Evolutionary conservation across 2,113 vertebrate species (phyloP).

Genomic region (Choloepus hoffmanni): DNA sequence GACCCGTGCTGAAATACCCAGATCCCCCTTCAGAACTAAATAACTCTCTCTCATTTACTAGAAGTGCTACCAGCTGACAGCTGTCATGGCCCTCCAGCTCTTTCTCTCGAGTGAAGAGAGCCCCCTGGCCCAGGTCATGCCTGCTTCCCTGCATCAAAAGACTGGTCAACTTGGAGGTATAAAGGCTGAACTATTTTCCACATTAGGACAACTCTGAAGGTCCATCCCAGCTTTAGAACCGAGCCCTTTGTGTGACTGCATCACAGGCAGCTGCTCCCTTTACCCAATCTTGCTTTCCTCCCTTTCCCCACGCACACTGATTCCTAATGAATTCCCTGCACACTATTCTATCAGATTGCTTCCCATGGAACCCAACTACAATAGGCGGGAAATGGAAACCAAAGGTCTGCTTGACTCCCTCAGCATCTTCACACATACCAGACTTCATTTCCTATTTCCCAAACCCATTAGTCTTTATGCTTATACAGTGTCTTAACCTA

Average conservation of each 20-base stretch:
- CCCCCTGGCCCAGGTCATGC: rapidly evolving
- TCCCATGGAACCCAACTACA: not conserved
- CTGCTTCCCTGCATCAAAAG: too few species aligned
- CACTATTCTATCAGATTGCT: not conserved
- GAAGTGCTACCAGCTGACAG: not conserved
- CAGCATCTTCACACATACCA: not conserved
- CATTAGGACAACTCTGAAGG: too few species aligned
- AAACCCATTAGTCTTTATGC: not conserved
- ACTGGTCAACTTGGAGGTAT: not conserved
- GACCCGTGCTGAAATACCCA: too few species aligned
- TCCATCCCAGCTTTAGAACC: not conserved
- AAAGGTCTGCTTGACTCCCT: not conserved
- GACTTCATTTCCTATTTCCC: conserved; percentile 2
- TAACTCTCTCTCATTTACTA: not conserved
- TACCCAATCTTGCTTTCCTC: not conserved
- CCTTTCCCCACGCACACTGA: rapidly evolving
- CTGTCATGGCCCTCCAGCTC: not conserved
- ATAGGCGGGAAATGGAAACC: not conserved
- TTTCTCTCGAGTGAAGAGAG: not conserved
- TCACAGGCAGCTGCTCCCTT: not conserved
- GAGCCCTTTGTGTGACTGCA: not conserved
- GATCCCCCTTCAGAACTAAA: not conserved
- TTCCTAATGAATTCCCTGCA: not conserved
- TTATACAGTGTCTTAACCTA: conserved; percentile 34
- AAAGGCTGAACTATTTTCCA: not conserved